A percentile compares a stretch with the other conserved stretches of the same genome.
Conservation (phyloP, 2,113 vertebrate species). For the Pedetes capensis region DNA sequence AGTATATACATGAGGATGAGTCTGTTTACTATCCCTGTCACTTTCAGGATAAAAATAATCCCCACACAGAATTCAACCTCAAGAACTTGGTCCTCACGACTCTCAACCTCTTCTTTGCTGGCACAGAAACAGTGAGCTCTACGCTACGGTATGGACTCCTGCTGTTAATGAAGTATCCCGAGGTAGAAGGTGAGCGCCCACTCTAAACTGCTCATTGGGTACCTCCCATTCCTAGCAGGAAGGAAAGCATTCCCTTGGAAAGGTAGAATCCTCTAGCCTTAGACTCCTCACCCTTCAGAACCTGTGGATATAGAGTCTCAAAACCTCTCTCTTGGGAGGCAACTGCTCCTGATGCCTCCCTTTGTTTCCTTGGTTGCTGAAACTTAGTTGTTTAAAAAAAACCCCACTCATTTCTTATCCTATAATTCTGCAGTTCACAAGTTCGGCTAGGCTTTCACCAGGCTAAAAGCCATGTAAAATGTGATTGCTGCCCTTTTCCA, state of each 20-base stretch:
- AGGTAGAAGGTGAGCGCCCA: constrained; percentile 71
- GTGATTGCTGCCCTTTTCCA: background rate
- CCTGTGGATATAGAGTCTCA: background rate
- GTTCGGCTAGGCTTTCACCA: background rate
- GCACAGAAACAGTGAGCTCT: constrained; percentile 79
- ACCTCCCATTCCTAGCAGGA: background rate
- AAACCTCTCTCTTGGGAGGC: background rate
- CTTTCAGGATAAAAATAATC: constrained; percentile 76
- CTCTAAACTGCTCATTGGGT: background rate
- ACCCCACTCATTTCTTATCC: background rate
- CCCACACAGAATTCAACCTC: constrained; percentile 76
- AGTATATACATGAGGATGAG: background rate
- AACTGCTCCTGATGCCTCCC: background rate
- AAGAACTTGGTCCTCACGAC: constrained; percentile 79
- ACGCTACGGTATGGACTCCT: constrained; percentile 77
- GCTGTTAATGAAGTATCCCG: constrained; percentile 77
- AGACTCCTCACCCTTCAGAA: background rate
- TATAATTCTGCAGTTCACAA: background rate
- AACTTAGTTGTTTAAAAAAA: background rate
- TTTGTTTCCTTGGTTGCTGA: background rate
- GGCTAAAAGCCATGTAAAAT: background rate
- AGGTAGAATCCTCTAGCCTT: background rate
- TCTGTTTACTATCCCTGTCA: background rate
- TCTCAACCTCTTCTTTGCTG: constrained; percentile 81
- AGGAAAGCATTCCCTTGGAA: background rate